Evolutionary conservation across 2,113 vertebrate genomes (phyloP).

Genomic region (Recurvirostra avosetta): DNA sequence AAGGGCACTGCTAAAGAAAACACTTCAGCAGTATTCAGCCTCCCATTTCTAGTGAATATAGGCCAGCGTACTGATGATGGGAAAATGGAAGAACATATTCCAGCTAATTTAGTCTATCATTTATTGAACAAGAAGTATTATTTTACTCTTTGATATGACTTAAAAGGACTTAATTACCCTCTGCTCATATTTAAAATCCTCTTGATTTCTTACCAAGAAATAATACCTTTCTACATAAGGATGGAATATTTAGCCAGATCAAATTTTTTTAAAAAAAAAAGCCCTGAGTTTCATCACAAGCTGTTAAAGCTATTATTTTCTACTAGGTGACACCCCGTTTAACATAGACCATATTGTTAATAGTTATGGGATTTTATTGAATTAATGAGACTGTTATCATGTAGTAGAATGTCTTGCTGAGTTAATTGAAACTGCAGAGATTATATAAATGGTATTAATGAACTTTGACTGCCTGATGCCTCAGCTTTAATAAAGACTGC

Average conservation of each 20-base stretch:
- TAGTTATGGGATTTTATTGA: slow-evolving; percentile 88
- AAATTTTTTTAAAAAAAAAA: slow-evolving; percentile 64
- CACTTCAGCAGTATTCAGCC: not conserved
- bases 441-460: slow-evolving; percentile 90
- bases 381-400: slow-evolving; percentile 88
- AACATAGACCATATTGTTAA: slow-evolving; percentile 89
- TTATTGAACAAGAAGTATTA: slow-evolving; percentile 63
- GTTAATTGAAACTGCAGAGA: slow-evolving; percentile 87
- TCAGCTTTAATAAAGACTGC: slow-evolving; percentile 86
- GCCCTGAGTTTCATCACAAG: slow-evolving; percentile 78
- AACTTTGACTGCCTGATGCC: slow-evolving; percentile 85
- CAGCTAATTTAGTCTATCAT: slow-evolving; percentile 48
- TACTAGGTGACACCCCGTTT: slow-evolving; percentile 86
- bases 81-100: slow-evolving; percentile 32
- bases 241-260: slow-evolving; percentile 75
- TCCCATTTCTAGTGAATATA: not conserved
- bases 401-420: slow-evolving; percentile 86
- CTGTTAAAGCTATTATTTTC: slow-evolving; percentile 88
- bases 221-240: slow-evolving; percentile 69
- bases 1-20: slow-evolving; percentile 2
- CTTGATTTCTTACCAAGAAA: slow-evolving; percentile 67
- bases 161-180: slow-evolving; percentile 69
- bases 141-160: slow-evolving; percentile 56
- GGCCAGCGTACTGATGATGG: not conserved
- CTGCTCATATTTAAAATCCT: slow-evolving; percentile 67